These are phyloP conservation scores for Stenoptilia bipunctidactyla DNA, from an alignment of 2,888 invertebrate species.

Conservation along the genomic window DNA sequence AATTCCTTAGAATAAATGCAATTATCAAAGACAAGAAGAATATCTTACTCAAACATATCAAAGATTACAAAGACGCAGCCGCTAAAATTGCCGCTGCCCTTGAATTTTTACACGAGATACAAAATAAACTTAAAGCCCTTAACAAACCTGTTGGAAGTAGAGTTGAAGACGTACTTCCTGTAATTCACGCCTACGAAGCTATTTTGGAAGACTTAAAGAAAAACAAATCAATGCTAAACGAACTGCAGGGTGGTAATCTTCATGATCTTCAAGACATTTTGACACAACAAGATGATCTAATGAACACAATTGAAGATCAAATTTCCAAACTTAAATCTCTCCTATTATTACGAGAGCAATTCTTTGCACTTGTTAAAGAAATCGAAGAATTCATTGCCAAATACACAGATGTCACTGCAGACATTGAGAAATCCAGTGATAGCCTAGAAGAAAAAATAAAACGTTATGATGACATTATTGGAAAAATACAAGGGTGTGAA, in stretches of 20 bases:
- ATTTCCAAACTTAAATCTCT: conserved; percentile 84
- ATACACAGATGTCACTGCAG: conserved; percentile 86
- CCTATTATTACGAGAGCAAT: conserved; percentile 87
- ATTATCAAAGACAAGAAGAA: conserved; percentile 83
- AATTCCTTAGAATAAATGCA: conserved; percentile 79
- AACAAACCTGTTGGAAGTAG: conserved; percentile 89
- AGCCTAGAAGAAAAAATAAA: conserved; percentile 89
- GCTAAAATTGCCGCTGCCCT: conserved; percentile 83
- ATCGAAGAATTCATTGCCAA: conserved; percentile 89
- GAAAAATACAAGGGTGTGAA: conserved; percentile 91
- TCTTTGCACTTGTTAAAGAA: conserved; percentile 87
- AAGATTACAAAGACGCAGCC: conserved; percentile 85
- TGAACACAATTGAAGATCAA: conserved; percentile 87
- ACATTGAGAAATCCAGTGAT: conserved; percentile 87
- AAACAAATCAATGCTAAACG: conserved; percentile 82
- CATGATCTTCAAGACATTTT: conserved; percentile 85
- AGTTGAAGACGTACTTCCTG: conserved; percentile 90
- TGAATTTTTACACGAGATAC: conserved; percentile 84
- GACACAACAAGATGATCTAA: conserved; percentile 87
- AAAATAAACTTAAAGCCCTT: conserved; percentile 84
- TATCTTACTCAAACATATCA: conserved; percentile 81
- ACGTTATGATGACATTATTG: conserved; percentile 86
- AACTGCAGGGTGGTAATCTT: conserved; percentile 81
- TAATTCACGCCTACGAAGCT: conserved; percentile 82
- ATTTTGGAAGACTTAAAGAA: conserved; percentile 83